Percentiles rank a stretch among this genome's conserved stretches.
Evolutionary conservation across 2,888 invertebrate species (phyloP).

Genomic region (Lasioglossum malachurum): DNA sequence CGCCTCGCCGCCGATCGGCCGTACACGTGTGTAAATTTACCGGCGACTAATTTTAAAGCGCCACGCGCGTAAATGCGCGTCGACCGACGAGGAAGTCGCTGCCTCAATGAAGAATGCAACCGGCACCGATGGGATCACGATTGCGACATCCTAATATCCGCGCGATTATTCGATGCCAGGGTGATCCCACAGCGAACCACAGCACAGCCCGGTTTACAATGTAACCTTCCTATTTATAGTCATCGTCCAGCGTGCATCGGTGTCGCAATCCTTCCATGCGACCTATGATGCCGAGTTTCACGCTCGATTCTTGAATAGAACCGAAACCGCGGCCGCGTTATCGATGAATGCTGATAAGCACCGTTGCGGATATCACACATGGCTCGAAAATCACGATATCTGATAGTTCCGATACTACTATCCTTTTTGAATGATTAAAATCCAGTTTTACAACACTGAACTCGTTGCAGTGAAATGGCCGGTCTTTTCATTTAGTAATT

Average conservation of each 20-base stretch:
- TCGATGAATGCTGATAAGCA: slow-evolving; percentile 3
- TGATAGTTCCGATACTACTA: not conserved
- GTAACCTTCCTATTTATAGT: slow-evolving; percentile 25
- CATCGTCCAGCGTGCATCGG: not conserved
- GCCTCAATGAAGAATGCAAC: slow-evolving; percentile 58
- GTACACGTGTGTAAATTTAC: slow-evolving; percentile 50
- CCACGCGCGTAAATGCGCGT: slow-evolving; percentile 47
- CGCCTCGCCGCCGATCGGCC: not conserved
- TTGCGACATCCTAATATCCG: slow-evolving; percentile 41
- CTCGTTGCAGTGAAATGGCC: not conserved
- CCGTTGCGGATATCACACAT: not conserved
- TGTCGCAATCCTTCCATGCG: slow-evolving; percentile 7
- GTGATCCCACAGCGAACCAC: not conserved
- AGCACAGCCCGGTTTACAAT: not conserved
- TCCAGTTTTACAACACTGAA: not conserved
- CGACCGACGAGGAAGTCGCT: slow-evolving; percentile 44
- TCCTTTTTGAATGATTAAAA: not conserved
- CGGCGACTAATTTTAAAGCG: slow-evolving; percentile 62
- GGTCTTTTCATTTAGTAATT: not conserved
- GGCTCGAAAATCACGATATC: not conserved
- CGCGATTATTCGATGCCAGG: slow-evolving; percentile 32
- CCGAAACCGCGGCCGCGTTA: not conserved
- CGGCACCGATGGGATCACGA: slow-evolving; percentile 19
- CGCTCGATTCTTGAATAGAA: not conserved
- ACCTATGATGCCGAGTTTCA: not conserved